These are phyloP conservation scores for Aphaenogaster ashmeadi DNA, from an alignment of 1,140 invertebrate species.

Conservation along the genomic window DNA sequence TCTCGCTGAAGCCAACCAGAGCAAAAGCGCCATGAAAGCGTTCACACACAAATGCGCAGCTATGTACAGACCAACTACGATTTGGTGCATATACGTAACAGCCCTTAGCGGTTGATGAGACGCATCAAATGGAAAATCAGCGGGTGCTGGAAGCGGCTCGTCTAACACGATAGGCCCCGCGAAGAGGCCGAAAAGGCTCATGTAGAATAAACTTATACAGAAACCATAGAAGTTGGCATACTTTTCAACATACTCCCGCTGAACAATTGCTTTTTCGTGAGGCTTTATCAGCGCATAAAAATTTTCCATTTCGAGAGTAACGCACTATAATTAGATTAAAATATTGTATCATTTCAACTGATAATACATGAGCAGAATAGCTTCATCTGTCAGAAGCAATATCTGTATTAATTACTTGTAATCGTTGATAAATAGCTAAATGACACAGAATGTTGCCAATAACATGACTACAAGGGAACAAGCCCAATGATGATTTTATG, in stretches of 20 bases:
- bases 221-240: conserved; percentile 64
- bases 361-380: background rate
- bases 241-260: conserved; percentile 33
- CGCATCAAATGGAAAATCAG: conserved; percentile 57
- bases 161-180: conserved; percentile 65
- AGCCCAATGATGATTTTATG: conserved; percentile 6
- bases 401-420: conserved; percentile 40
- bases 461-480: conserved; percentile 21
- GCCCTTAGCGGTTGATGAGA: conserved; percentile 36
- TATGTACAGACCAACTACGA: conserved; percentile 4
- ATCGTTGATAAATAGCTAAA: conserved; percentile 10
- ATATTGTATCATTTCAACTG: background rate
- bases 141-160: conserved; percentile 38
- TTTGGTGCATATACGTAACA: conserved; percentile 43
- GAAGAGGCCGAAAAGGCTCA: conserved; percentile 64
- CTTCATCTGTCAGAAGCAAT: background rate
- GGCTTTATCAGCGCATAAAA: conserved; percentile 1
- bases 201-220: conserved; percentile 63
- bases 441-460: conserved; percentile 35
- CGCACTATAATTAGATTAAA: conserved; percentile 4
- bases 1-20: conserved; percentile 59
- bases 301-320: conserved; percentile 42
- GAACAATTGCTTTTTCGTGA: conserved; percentile 17
- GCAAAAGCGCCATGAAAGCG: conserved; percentile 34
- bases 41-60: conserved; percentile 31